These are phyloP conservation scores for Andinoacara biseriatus DNA, from an alignment of 2,113 vertebrate species.

Conservation along the genomic window DNA sequence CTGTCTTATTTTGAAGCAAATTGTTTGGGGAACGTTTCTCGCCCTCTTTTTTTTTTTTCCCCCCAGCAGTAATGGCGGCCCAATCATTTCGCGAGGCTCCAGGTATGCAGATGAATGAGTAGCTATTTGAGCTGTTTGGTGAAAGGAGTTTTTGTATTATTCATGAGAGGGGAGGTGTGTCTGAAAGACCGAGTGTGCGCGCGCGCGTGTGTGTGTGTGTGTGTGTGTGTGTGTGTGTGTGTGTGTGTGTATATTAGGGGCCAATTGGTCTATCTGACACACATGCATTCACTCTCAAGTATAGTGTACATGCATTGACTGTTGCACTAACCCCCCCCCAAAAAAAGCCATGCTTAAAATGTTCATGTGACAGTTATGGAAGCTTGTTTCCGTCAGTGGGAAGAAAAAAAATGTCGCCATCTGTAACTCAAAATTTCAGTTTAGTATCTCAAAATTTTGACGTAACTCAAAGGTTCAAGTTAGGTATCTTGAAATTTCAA, in stretches of 20 bases:
- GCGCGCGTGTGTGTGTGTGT: not conserved
- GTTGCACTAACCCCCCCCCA: not conserved
- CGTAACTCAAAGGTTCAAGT: not conserved
- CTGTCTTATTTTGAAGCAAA: constrained; percentile 83
- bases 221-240: not conserved
- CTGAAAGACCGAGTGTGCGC: constrained; percentile 51
- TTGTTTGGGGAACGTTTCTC: constrained; percentile 82
- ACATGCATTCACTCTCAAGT: constrained; percentile 32
- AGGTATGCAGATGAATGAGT: constrained; percentile 84
- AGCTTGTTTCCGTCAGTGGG: not conserved
- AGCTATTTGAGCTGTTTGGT: constrained; percentile 79
- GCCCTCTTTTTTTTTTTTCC: constrained; percentile 39
- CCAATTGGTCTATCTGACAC: constrained; percentile 40
- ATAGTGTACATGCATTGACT: constrained; percentile 32
- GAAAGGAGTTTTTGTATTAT: constrained; percentile 80
- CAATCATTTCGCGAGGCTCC: constrained; percentile 80
- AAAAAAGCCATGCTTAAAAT: not conserved
- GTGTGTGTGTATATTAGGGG: not conserved
- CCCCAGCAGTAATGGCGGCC: constrained; percentile 65
- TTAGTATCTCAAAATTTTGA: not conserved
- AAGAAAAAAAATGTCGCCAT: not conserved
- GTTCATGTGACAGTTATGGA: not conserved
- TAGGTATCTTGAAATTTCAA: not conserved
- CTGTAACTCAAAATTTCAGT: not conserved
- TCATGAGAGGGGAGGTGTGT: constrained; percentile 75